A percentile compares a stretch with the other conserved stretches of the same genome.
These are phyloP conservation scores for Porphyrio hochstetteri DNA, from an alignment of 2,113 vertebrate genomes.

Conservation along the genomic window DNA sequence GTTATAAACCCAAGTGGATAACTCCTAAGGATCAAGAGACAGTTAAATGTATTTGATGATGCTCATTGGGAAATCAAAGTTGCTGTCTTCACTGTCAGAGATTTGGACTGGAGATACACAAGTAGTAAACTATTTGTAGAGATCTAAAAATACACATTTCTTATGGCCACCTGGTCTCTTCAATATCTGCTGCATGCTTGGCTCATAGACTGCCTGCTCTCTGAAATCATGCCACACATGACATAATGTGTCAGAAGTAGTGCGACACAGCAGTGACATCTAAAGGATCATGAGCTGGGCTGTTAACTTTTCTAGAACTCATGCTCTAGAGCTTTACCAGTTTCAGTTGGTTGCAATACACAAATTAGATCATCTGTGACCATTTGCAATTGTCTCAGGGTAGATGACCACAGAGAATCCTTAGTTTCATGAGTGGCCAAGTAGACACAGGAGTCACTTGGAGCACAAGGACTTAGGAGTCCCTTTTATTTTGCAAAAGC, in stretches of 20 bases:
- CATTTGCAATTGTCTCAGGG: background rate
- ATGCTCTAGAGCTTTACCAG: background rate
- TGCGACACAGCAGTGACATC: conserved; percentile 14
- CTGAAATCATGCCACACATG: conserved; percentile 9
- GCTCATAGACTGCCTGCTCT: background rate
- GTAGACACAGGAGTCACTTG: background rate
- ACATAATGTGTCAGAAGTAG: conserved; percentile 7
- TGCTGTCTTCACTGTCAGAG: background rate
- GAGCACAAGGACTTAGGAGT: background rate
- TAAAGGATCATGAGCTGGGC: background rate
- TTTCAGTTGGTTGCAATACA: background rate
- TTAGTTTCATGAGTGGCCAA: background rate
- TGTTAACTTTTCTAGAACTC: background rate
- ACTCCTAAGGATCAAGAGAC: conserved; percentile 14
- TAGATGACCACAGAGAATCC: background rate
- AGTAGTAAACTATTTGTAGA: conserved; percentile 51
- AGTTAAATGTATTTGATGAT: background rate
- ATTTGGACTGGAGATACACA: background rate
- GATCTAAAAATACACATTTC: conserved; percentile 61
- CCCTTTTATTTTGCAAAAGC: background rate
- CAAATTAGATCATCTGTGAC: background rate
- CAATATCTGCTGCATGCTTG: conserved; percentile 51
- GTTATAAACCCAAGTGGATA: background rate
- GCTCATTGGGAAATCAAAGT: conserved; percentile 10
- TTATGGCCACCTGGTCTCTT: conserved; percentile 63